Evolutionary conservation across 1,140 invertebrate genomes (phyloP).

Genomic region (Drosophila orosa): DNA sequence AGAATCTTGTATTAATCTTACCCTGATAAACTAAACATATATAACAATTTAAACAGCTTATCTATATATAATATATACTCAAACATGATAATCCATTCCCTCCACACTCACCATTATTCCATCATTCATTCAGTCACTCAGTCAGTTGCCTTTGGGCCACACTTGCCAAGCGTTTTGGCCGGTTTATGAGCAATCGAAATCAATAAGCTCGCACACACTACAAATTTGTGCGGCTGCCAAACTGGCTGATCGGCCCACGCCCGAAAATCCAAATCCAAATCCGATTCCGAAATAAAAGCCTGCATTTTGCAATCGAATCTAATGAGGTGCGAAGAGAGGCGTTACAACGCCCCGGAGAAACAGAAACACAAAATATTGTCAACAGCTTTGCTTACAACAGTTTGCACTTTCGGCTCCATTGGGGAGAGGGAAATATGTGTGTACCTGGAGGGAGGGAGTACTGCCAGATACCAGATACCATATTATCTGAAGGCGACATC

Average conservation of each 20-base stretch:
- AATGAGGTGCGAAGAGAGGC: conserved; percentile 70
- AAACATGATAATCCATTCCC: not conserved
- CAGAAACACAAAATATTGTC: conserved; percentile 58
- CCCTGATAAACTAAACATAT: too few species aligned
- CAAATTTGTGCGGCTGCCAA: conserved; percentile 66
- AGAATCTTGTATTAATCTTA: too few species aligned
- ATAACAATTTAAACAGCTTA: not conserved
- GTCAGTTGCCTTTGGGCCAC: conserved; percentile 22
- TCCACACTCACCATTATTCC: not conserved
- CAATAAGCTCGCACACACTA: conserved; percentile 73
- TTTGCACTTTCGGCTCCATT: conserved; percentile 64
- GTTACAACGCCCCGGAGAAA: conserved; percentile 40
- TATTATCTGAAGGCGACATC: conserved; percentile 34
- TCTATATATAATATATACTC: not conserved
- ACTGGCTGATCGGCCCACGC: conserved; percentile 49
- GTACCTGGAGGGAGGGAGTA: too few species aligned
- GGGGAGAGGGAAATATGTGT: not conserved
- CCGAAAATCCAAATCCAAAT: conserved; percentile 11
- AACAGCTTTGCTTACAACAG: conserved; percentile 76
- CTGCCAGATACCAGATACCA: too few species aligned
- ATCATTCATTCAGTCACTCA: conserved; percentile 3
- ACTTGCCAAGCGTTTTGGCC: conserved; percentile 11
- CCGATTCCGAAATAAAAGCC: conserved; percentile 12
- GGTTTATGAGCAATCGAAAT: conserved; percentile 47
- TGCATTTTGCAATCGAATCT: conserved; percentile 47